These are phyloP conservation scores for Gymnogyps californianus DNA, from an alignment of 2,113 vertebrate genomes.

Conservation along the genomic window DNA sequence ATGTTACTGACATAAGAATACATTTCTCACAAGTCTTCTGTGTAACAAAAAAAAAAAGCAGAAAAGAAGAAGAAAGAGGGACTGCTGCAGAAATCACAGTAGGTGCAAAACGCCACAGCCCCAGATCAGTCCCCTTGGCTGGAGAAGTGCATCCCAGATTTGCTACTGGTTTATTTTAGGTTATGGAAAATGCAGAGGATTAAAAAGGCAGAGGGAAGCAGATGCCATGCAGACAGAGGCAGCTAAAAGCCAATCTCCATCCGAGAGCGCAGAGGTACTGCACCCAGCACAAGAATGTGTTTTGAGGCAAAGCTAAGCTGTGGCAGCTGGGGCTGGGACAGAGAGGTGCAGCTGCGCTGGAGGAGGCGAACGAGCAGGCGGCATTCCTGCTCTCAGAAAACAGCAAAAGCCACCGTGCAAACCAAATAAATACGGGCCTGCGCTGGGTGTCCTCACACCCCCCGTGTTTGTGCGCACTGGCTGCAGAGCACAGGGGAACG, in stretches of 20 bases:
- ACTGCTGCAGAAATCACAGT: neutral
- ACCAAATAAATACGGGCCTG: neutral
- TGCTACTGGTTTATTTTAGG: neutral
- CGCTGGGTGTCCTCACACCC: neutral
- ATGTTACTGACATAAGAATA: neutral
- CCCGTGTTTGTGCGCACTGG: neutral
- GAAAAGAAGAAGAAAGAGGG: neutral
- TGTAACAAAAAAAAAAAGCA: neutral
- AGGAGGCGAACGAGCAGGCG: neutral
- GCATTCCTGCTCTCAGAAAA: neutral
- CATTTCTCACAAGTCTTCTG: neutral
- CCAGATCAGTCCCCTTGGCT: neutral
- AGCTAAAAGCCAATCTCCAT: neutral
- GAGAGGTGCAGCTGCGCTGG: slow-evolving; percentile 15
- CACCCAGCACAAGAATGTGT: slow-evolving; percentile 51
- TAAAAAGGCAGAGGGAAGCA: neutral
- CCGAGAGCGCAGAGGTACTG: neutral
- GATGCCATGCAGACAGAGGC: neutral
- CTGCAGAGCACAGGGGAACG: neutral
- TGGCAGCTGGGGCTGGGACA: slow-evolving; percentile 32
- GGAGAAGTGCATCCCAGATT: neutral
- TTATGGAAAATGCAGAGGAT: slow-evolving; percentile 4
- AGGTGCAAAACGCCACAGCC: neutral
- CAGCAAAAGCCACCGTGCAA: neutral
- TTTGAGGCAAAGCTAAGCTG: slow-evolving; percentile 30